Conservation (phyloP, 2,888 invertebrate genomes). For the Helleia helle region DNA sequence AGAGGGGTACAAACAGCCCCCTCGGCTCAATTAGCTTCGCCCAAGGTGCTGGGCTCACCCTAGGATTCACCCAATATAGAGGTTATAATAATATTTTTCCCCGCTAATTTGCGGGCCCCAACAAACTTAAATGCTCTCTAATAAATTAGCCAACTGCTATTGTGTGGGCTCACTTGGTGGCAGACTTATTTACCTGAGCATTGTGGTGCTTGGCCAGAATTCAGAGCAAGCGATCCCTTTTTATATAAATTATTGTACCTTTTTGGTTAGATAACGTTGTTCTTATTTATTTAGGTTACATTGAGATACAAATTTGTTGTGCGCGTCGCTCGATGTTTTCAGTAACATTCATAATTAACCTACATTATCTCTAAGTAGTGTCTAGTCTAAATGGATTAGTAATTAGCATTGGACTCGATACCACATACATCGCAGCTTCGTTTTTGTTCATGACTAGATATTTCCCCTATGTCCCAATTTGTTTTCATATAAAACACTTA, state of each 20-base stretch:
- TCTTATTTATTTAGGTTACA: slow-evolving; percentile 1
- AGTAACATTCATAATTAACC: not conserved
- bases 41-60: too few relatives aligned
- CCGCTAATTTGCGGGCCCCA: slow-evolving; percentile 26
- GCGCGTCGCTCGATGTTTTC: slow-evolving; percentile 2
- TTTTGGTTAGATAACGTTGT: slow-evolving; percentile 3
- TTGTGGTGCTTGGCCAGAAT: slow-evolving; percentile 27
- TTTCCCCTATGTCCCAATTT: too few relatives aligned
- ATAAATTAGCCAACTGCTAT: slow-evolving; percentile 58
- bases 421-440: not conserved
- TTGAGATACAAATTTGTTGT: slow-evolving; percentile 4
- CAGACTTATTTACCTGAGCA: slow-evolving; percentile 60
- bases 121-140: slow-evolving; percentile 47
- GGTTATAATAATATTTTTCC: not conserved
- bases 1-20: too few relatives aligned
- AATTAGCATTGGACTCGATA: too few relatives aligned
- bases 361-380: too few relatives aligned
- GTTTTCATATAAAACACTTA: too few relatives aligned
- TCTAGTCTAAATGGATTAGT: too few relatives aligned
- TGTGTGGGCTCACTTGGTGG: slow-evolving; percentile 60
- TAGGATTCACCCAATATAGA: too few relatives aligned
- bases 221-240: slow-evolving; percentile 7
- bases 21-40: too few relatives aligned
- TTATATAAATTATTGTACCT: slow-evolving; percentile 5
- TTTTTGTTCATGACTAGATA: not conserved